Evolutionary conservation across 2,888 invertebrate species (phyloP).

Genomic region (Caenorhabditis plicata): DNA sequence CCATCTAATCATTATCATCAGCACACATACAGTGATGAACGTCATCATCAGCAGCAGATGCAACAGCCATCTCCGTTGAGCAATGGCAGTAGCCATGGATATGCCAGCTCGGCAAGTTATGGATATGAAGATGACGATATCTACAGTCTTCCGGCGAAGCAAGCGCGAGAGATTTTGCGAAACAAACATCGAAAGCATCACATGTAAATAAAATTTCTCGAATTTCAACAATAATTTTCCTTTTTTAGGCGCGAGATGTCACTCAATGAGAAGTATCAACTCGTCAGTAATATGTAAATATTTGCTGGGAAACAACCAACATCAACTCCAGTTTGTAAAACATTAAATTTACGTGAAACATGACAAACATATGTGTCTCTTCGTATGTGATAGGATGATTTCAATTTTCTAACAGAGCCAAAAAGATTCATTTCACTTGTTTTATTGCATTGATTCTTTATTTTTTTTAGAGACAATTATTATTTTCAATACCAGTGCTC

Average conservation of each 20-base stretch:
- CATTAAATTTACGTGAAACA: not conserved
- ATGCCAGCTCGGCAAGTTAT: constrained; percentile 21
- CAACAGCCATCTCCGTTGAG: constrained; percentile 31
- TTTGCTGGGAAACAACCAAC: not conserved
- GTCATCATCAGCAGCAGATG: constrained; percentile 13
- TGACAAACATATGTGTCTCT: not conserved
- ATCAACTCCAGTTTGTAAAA: not conserved
- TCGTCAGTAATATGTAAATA: constrained; percentile 59
- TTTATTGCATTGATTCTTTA: not conserved
- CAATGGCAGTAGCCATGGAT: constrained; percentile 33
- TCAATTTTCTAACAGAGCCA: no score
- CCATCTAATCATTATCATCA: constrained; percentile 19
- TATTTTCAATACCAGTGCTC: not conserved
- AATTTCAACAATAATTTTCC: not conserved
- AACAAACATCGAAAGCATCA: constrained; percentile 44
- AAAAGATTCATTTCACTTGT: no score
- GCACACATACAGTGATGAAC: constrained; percentile 11
- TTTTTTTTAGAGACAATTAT: not conserved
- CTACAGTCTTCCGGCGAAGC: constrained; percentile 60
- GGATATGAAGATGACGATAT: constrained; percentile 50
- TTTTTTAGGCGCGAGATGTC: constrained; percentile 49
- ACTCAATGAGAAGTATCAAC: constrained; percentile 60
- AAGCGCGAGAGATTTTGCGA: constrained; percentile 59
- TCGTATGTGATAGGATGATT: no score
- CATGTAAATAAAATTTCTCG: constrained; percentile 10